Base-by-base conservation (phyloP, 2,113 vertebrate genomes). In the Tachysurus vachellii region DNA sequence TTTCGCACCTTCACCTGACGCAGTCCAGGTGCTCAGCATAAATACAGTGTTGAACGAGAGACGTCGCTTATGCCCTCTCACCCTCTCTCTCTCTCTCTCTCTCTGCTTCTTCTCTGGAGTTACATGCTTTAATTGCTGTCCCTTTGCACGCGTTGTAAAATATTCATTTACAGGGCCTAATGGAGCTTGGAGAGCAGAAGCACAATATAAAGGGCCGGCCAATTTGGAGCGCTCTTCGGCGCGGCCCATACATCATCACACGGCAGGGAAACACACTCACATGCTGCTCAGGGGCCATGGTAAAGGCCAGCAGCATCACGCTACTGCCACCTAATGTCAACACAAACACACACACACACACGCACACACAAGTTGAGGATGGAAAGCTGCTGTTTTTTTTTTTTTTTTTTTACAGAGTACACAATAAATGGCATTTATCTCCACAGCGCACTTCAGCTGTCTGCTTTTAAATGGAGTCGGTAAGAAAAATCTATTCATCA, bases 301-400 rank as follows among this genome's bases (percentile, higher is more conserved):
- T 90, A 88, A 89, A 89, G 89, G 91, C 91, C 91, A 96, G 96
- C 89, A 84, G 91, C 92, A 95, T 96, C 96, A 95, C 96, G 91
- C 96, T 96, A 95, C 96, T 97, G 96, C 97, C 96, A 96, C 96
- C 97, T 97, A 97, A 95, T 96, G 97, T 92, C 94, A 91, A 85
- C 88, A 90, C 26, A 59, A 7, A 61, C 53, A 44, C 68, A 71
- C 68, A 71, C 36, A 47, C 1, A 71, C 31, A 42, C 68, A 42
- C 68, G 42, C 31, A 71, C 19, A 73, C 70, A 19, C 16, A 31
- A 42, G 31, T 1, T 53, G 26, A 14, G n/a, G 47, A 5, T 42
- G 3, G 42, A 80, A 80, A 42, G 77, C 50, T 77, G 23, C 13
- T 1, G 26, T 54, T 28, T 53, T 53, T 50, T 5, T 50, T 50